These are phyloP conservation scores for Chrysoperla carnea DNA, from an alignment of 1,140 invertebrate species.

Conservation along the genomic window DNA sequence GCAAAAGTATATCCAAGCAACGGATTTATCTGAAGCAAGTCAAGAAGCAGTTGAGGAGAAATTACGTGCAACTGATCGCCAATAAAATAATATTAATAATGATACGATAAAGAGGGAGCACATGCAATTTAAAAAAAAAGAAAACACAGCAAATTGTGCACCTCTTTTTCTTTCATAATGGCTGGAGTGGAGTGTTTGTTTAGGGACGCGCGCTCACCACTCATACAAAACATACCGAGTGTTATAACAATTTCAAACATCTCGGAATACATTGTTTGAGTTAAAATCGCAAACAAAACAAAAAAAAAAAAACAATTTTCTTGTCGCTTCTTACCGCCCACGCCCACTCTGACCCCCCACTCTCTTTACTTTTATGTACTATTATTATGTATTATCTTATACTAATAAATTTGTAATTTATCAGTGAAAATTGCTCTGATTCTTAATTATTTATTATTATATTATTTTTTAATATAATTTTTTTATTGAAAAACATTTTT, in stretches of 20 bases:
- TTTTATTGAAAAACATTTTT: slow-evolving; percentile 2
- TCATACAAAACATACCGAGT: slow-evolving; percentile 15
- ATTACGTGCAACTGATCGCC: slow-evolving; percentile 78
- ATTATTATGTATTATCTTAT: background rate
- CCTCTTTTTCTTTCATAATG: slow-evolving; percentile 4
- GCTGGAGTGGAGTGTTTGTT: slow-evolving; percentile 18
- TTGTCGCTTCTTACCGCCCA: no score
- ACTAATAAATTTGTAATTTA: background rate
- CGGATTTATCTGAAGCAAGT: slow-evolving; percentile 78
- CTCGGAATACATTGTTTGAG: no score
- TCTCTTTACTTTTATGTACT: background rate
- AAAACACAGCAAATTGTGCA: slow-evolving; percentile 1
- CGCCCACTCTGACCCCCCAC: background rate
- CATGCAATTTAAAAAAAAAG: slow-evolving; percentile 3
- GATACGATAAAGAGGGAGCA: slow-evolving; percentile 14
- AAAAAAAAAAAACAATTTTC: no score
- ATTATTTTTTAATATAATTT: background rate
- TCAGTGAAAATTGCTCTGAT: background rate
- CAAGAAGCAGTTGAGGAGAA: slow-evolving; percentile 84
- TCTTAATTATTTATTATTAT: background rate
- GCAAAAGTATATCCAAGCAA: slow-evolving; percentile 93
- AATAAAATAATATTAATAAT: slow-evolving; percentile 34
- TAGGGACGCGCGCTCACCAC: slow-evolving; percentile 19
- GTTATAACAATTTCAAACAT: no score
- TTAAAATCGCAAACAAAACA: no score